These are phyloP conservation scores for Hippocampus comes DNA, from an alignment of 2,113 vertebrate species.

Conservation along the genomic window DNA sequence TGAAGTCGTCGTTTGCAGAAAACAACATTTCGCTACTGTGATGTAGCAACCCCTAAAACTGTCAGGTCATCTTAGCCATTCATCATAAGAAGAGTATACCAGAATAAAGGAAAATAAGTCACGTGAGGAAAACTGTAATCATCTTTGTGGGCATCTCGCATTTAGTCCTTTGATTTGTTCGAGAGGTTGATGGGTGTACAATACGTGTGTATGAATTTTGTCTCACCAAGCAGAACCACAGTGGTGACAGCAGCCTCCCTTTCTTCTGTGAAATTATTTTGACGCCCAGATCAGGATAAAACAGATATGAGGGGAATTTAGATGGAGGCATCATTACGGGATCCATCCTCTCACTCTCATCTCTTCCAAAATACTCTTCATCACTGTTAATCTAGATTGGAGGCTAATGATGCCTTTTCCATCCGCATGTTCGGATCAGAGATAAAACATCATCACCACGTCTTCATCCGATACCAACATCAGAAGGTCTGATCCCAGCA, in stretches of 20 bases:
- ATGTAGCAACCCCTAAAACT: too few species aligned
- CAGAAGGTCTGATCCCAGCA: slow-evolving; percentile 21
- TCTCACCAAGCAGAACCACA: slow-evolving; percentile 37
- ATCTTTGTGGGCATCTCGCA: background rate
- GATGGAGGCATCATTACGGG: slow-evolving; percentile 44
- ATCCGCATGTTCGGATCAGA: slow-evolving; percentile 30
- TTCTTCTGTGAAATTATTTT: slow-evolving; percentile 10
- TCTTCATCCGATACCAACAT: slow-evolving; percentile 18
- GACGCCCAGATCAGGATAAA: slow-evolving; percentile 37
- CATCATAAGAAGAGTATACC: too few species aligned
- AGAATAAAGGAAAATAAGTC: too few species aligned
- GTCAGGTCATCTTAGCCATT: too few species aligned
- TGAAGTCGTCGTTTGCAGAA: too few species aligned
- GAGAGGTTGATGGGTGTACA: slow-evolving; percentile 27
- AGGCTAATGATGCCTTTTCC: slow-evolving; percentile 48
- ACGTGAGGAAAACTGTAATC: background rate
- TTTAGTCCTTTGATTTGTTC: slow-evolving; percentile 16
- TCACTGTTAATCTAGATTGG: slow-evolving; percentile 35
- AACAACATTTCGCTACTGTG: too few species aligned
- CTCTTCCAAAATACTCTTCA: slow-evolving; percentile 37
- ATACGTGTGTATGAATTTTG: slow-evolving; percentile 9
- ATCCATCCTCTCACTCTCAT: slow-evolving; percentile 42
- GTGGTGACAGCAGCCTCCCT: slow-evolving; percentile 16
- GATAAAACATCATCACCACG: slow-evolving; percentile 19
- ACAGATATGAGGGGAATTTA: slow-evolving; percentile 45